Evolutionary conservation across 2,113 vertebrate species (phyloP).

Genomic region (Anolis sagrei): DNA sequence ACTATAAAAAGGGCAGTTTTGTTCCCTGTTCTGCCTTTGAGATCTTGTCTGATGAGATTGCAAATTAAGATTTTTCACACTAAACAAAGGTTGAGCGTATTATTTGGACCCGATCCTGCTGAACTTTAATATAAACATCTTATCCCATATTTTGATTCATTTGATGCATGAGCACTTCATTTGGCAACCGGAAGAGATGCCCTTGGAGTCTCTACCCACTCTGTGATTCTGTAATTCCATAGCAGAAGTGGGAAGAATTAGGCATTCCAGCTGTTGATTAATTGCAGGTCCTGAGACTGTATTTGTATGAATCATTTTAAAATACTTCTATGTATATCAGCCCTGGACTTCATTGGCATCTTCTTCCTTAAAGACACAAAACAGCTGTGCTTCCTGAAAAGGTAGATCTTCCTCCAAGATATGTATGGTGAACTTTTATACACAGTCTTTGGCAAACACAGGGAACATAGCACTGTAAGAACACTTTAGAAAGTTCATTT

Average conservation of each 20-base stretch:
- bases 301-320: not conserved
- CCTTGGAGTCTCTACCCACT: no score
- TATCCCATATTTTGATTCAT: no score
- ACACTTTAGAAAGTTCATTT: no score
- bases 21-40: constrained; percentile 31
- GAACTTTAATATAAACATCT: not conserved
- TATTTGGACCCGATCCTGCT: not conserved
- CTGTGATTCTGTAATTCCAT: no score
- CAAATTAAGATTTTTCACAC: no score
- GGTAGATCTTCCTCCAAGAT: not conserved
- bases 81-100: no score
- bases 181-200: no score
- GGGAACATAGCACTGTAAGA: no score
- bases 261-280: no score
- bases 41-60: no score
- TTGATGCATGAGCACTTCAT: no score
- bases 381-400: not conserved
- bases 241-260: no score
- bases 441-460: not conserved
- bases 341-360: not conserved
- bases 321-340: not conserved
- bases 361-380: not conserved
- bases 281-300: not conserved
- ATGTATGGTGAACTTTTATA: not conserved
- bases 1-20: not conserved